A percentile compares a stretch with the other conserved stretches of the same genome.
Conservation (phyloP, 2,888 invertebrate species). For the Fissipunctia ypsillon region DNA sequence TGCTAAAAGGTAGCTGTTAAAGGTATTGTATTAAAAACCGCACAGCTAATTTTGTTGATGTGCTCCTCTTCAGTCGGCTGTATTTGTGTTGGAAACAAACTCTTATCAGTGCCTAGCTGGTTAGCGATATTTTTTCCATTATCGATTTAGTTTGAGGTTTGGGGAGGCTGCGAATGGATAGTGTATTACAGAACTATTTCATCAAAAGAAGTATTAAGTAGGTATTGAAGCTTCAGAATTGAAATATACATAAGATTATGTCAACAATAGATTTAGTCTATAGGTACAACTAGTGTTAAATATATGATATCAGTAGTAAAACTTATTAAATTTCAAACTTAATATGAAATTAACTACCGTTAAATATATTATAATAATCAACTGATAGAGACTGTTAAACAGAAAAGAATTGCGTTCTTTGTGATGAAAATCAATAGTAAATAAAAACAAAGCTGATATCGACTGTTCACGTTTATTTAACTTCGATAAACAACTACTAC, state of each 20-base stretch:
- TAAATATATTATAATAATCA: not conserved
- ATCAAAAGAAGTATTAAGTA: not conserved
- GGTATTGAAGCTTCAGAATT: not conserved
- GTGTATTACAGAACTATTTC: not conserved
- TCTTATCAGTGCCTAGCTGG: not conserved
- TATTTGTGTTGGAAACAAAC: not conserved
- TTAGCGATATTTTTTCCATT: not conserved
- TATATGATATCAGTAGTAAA: not conserved
- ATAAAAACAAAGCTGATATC: not conserved
- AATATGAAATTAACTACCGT: not conserved
- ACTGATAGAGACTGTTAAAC: not conserved
- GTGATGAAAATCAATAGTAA: not conserved
- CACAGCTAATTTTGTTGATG: not conserved
- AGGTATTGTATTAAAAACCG: too few species aligned
- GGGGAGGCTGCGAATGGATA: not conserved
- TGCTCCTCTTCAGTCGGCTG: not conserved
- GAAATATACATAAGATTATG: too few species aligned
- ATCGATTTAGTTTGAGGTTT: not conserved
- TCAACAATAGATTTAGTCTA: not conserved
- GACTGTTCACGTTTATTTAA: not conserved
- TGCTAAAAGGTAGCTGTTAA: too few species aligned
- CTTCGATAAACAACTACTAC: not conserved
- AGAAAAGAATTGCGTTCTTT: not conserved
- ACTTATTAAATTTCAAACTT: not conserved
- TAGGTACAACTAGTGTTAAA: too few species aligned